Percentiles rank a stretch among this genome's conserved stretches.
These are phyloP conservation scores for Myripristis murdjan DNA, from an alignment of 2,797 vertebrate genomes.

Conservation along the genomic window DNA sequence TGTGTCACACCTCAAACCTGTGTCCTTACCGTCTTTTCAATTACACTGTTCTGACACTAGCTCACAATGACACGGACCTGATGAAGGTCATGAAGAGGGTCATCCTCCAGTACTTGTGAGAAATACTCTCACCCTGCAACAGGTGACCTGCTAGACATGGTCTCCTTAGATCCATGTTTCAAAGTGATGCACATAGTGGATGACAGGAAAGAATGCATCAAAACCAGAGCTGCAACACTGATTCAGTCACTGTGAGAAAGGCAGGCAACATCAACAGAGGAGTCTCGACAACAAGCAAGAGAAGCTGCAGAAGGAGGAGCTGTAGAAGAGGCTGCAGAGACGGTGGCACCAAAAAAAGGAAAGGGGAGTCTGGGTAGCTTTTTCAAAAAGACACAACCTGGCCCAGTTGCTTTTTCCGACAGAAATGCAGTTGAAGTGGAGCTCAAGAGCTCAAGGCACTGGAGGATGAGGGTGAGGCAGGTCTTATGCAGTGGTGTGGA, in stretches of 20 bases:
- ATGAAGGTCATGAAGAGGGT: constrained; percentile 16
- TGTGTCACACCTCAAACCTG: constrained; percentile 29
- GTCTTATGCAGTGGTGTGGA: constrained; percentile 14
- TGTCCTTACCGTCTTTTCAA: constrained; percentile 34
- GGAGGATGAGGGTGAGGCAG: constrained; percentile 13
- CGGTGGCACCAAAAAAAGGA: too few species aligned
- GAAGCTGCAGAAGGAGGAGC: constrained; percentile 2
- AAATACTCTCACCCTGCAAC: neutral
- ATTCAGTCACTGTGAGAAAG: constrained; percentile 2
- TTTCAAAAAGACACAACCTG: too few species aligned
- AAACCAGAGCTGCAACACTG: neutral
- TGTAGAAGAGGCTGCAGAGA: too few species aligned
- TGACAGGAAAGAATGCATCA: constrained; percentile 1
- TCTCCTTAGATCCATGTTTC: constrained; percentile 8
- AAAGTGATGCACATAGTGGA: neutral
- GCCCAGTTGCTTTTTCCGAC: neutral
- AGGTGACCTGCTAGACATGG: constrained; percentile 1
- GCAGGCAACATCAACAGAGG: neutral
- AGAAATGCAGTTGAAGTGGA: constrained; percentile 4
- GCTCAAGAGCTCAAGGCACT: constrained; percentile 20
- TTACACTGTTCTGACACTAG: neutral
- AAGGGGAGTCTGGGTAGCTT: too few species aligned
- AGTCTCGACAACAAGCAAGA: neutral
- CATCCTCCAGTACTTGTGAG: neutral
- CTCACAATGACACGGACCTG: constrained; percentile 23